These are phyloP conservation scores for Crocuta crocuta DNA, from an alignment of 2,113 vertebrate genomes.

Conservation along the genomic window DNA sequence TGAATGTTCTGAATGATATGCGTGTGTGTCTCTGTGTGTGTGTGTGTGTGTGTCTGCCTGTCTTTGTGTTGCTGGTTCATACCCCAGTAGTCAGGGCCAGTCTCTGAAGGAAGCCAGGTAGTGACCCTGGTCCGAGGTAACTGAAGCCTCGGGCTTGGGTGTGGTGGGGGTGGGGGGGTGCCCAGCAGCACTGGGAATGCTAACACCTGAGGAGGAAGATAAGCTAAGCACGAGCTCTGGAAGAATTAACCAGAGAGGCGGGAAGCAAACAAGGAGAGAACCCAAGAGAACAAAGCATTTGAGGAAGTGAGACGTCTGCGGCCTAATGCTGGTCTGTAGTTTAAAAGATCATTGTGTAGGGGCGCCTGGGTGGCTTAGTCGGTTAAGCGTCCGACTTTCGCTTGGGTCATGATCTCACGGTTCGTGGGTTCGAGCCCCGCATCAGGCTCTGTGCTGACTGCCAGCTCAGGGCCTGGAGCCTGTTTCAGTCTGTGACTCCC, in stretches of 20 bases:
- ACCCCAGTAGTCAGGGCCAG: rapidly evolving
- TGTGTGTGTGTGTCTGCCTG: too few relatives aligned
- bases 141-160: background rate
- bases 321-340: background rate
- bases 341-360: background rate
- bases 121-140: background rate
- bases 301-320: background rate
- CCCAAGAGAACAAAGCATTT: background rate
- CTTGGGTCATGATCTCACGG: too few relatives aligned
- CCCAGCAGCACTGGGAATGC: background rate
- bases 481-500: too few relatives aligned
- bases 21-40: background rate
- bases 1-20: background rate
- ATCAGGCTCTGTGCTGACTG: too few relatives aligned
- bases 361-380: too few relatives aligned
- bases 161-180: background rate
- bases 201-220: background rate
- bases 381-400: too few relatives aligned
- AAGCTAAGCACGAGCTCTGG: background rate
- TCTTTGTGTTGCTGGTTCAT: background rate
- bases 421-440: too few relatives aligned
- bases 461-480: too few relatives aligned
- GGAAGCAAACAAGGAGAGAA: background rate
- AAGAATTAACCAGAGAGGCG: background rate
- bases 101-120: background rate